Base-by-base conservation (phyloP, 2,797 vertebrate species). In the Aplochiton taeniatus region DNA sequence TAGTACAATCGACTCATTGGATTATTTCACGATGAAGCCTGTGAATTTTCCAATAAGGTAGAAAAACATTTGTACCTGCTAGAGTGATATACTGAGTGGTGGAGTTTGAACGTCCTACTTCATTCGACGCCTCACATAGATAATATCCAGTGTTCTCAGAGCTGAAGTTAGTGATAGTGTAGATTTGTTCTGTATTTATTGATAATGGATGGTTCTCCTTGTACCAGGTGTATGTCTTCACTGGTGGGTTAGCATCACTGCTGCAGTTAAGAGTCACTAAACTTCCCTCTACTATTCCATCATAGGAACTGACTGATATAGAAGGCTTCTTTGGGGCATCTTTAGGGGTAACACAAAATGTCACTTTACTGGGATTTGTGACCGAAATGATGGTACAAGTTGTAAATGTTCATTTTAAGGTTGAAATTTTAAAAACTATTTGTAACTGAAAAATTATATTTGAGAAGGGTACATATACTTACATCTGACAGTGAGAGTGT, bases 221-320 rank as follows among this genome's bases (percentile, higher is more conserved):
- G 74, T 73, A 71, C 75, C 76, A 76, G 57, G 13, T 65, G 43
- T 77, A 70, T 0, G 47, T 58, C 52, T 20, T 8, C 45, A 61
- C 69, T 69, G 45, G 18, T 57, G 77, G 79, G 63, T 69, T 76
- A 14, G 74, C 69, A 61, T 70, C 56, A 68, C 69, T 58, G 42
- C 47, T 75, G 6, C 79, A 84, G 47, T 4, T 77, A 71, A 86
- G 73, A 71, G 0, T 75, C 46, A 81, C 63, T 41, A 58, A 62
- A 6, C 10, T 58, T 8, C 65, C 66, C 65, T 80, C 70, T 31
- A 53, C 1, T 5, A 73, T 57, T 0, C 58, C 47, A 69, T 9
- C 74, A 55, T 57, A 48, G 4, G n/a, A 49, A 41, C 9, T 72
- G 56, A 31, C 55, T 4, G 17, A 69, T 52, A 82, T 19, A 4